A percentile compares a stretch with the other conserved stretches of the same genome.
These are phyloP conservation scores for Eurosta solidaginis DNA, from an alignment of 1,140 invertebrate genomes.

Conservation along the genomic window DNA sequence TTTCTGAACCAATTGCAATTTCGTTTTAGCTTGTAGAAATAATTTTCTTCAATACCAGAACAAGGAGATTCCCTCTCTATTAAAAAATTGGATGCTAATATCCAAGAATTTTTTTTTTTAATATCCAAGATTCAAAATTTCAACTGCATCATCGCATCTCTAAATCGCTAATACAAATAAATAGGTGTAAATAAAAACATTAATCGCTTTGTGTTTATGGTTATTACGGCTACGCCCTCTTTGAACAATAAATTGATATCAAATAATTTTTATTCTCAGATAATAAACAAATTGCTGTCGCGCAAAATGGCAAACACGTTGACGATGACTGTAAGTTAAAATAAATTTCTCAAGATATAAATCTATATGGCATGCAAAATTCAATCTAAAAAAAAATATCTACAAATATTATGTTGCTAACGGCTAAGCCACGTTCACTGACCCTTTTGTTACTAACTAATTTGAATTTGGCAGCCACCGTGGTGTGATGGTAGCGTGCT, in stretches of 20 bases:
- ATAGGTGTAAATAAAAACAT: not conserved
- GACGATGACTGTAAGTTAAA: slow-evolving; percentile 56
- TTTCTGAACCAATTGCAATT: too few relatives aligned
- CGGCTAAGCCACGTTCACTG: not conserved
- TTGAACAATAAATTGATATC: not conserved
- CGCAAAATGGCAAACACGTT: slow-evolving; percentile 54
- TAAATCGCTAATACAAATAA: not conserved
- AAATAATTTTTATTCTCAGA: slow-evolving; percentile 53
- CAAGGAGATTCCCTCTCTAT: too few relatives aligned
- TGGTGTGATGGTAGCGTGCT: too few relatives aligned
- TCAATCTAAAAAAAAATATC: not conserved
- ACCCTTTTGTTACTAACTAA: slow-evolving; percentile 41
- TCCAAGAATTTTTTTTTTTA: too few relatives aligned
- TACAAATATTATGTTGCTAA: not conserved
- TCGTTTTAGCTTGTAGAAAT: too few relatives aligned
- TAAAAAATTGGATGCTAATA: too few relatives aligned
- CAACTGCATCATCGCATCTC: not conserved
- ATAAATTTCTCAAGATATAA: not conserved
- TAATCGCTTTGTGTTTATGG: too few relatives aligned
- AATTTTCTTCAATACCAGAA: too few relatives aligned
- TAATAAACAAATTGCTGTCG: slow-evolving; percentile 58
- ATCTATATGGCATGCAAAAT: not conserved
- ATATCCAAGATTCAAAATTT: not conserved
- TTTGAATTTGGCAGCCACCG: too few relatives aligned
- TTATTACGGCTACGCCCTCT: not conserved